Evolutionary conservation across 2,113 vertebrate species (phyloP), one percentile per base, ranked within the genome.

Genomic region (Petaurus breviceps): DNA sequence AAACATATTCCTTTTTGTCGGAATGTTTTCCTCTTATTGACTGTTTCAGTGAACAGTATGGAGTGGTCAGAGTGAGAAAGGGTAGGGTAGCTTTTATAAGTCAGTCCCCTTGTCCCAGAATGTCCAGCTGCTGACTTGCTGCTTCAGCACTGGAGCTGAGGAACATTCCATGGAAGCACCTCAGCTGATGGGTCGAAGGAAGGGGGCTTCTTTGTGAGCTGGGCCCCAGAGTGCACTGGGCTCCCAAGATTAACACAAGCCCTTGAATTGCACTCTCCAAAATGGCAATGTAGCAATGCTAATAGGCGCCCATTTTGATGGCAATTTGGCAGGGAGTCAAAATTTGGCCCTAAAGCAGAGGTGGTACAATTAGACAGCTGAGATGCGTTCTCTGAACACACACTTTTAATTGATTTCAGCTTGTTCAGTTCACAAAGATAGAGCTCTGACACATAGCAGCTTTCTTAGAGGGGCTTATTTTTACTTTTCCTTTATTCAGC

Each of bases 291-390:
- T 22, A 54, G 89, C 57, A 49, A 57, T 2, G 54, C 96, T 95
- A 61, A 94, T 0, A 95, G 97, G 92, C 2, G 92, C 97, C 95
- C 97, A 84, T 96, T 95, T 95, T 95, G 97, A 97, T 97, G 96
- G 95, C 97, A 97, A 0, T 96, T 97, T 98, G 98, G 98, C 98
- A 97, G 95, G 91, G 89, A 96, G 94, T 98, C 98, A 98, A 97
- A 98, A 97, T 97, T 97, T 94, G 98, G 97, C 97, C 97, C 97
- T 51, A 50, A 96, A 97, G 97, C 95, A 98, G 98, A 98, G 98
- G 98, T 98, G 97, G 95, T 93, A 92, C 97, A 97, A 94, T 98
- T 93, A 92, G 89, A 46, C 96, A 95, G 91, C 93, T 97, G 90
- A 93, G 77, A 57, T 49, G 57, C 93, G 96, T 98, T 91, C 93